phyloP scores from a whole-genome alignment of 2,888 invertebrate species.

The Tetramorium bicarinatum region DNA sequence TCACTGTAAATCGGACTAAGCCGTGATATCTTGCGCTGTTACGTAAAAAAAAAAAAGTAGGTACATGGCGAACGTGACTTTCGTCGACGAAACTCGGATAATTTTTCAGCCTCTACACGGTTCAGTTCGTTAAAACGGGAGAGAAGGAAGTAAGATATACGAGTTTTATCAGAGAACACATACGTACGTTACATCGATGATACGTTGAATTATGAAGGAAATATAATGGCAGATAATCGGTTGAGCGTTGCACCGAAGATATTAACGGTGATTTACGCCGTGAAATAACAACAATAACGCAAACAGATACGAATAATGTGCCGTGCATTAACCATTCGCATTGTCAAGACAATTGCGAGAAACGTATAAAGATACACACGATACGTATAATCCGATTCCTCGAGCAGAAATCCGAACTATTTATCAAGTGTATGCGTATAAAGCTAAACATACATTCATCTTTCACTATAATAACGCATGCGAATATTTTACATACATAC shows the following conservation, averaged over 20 bases:
- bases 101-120: conserved; percentile 12
- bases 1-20: conserved; percentile 54
- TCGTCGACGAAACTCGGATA: conserved; percentile 20
- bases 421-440: neutral
- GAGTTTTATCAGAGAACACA: conserved; percentile 33
- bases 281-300: conserved; percentile 15
- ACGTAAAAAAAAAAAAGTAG: neutral
- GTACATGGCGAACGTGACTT: conserved; percentile 42
- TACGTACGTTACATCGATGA: conserved; percentile 1
- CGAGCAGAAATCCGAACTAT: conserved; percentile 1
- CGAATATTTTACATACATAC: neutral
- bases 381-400: conserved; percentile 28
- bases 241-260: conserved; percentile 35
- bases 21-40: conserved; percentile 26
- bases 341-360: conserved; percentile 9
- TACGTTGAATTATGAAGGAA: conserved; percentile 44
- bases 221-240: conserved; percentile 51
- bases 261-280: conserved; percentile 45
- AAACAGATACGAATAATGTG: conserved; percentile 7
- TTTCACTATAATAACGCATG: neutral
- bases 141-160: conserved; percentile 47
- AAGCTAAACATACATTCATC: neutral
- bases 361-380: conserved; percentile 7
- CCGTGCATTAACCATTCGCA: neutral
- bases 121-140: conserved; percentile 34